A percentile compares a stretch with the other conserved stretches of the same genome.
Evolutionary conservation across 2,113 vertebrate species (phyloP).

Genomic region (Herpetotheres cachinnans): DNA sequence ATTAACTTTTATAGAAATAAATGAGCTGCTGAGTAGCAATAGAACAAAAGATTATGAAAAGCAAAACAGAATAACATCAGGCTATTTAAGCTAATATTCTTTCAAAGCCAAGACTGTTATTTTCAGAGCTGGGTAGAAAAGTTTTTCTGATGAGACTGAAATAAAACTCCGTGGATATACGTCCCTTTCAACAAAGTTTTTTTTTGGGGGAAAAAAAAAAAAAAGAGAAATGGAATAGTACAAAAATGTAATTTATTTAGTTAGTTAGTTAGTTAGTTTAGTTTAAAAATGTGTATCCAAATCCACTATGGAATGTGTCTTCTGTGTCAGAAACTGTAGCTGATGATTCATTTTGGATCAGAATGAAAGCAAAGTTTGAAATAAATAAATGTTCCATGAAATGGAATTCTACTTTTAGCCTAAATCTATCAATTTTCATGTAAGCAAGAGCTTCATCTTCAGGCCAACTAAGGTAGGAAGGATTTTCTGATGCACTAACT

Average conservation of each 20-base stretch:
- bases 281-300: neutral
- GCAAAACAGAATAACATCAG: neutral
- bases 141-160: neutral
- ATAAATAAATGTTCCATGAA: neutral
- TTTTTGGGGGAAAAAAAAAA: neutral
- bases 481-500: neutral
- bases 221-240: neutral
- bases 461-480: neutral
- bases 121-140: neutral
- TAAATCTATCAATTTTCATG: neutral
- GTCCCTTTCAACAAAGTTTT: neutral
- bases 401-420: neutral
- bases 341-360: neutral
- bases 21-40: neutral
- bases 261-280: too few species aligned
- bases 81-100: neutral
- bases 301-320: neutral
- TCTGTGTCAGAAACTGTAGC: neutral
- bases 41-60: neutral
- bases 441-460: neutral
- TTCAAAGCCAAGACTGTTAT: neutral
- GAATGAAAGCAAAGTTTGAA: neutral
- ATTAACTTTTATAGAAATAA: neutral
- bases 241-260: neutral
- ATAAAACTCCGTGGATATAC: neutral